phyloP scores from a whole-genome alignment of 1,140 invertebrate genomes.

The Drosophila santomea region DNA sequence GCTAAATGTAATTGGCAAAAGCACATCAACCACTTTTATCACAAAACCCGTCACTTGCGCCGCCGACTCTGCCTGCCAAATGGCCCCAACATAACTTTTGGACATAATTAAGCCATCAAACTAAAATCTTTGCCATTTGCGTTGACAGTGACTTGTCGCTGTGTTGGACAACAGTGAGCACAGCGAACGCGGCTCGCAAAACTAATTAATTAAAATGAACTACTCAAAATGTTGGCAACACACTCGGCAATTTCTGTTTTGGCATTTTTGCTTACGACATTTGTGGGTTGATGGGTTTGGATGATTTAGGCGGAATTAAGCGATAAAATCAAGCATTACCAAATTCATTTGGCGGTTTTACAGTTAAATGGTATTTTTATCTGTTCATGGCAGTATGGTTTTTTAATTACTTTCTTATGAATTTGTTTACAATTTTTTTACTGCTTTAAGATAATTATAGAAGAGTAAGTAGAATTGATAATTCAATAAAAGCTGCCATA shows the following conservation, averaged over 20 bases:
- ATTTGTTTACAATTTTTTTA: background rate
- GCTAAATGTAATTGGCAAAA: constrained; percentile 46
- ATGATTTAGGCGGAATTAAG: constrained; percentile 15
- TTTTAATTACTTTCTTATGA: background rate
- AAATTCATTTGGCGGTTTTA: background rate
- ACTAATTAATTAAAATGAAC: constrained; percentile 74
- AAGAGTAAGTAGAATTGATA: too few species aligned
- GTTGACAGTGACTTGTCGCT: constrained; percentile 72
- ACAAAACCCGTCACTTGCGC: constrained; percentile 59
- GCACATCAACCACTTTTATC: constrained; percentile 50
- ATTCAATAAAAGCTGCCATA: too few species aligned
- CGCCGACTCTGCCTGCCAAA: constrained; percentile 52
- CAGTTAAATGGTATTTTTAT: background rate
- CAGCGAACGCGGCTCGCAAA: constrained; percentile 1
- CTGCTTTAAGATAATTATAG: background rate
- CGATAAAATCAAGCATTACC: constrained; percentile 9
- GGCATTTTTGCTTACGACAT: constrained; percentile 33
- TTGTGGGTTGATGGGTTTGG: constrained; percentile 30
- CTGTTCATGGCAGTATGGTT: background rate
- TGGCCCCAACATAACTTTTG: constrained; percentile 67
- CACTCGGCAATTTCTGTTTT: constrained; percentile 31
- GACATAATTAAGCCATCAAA: constrained; percentile 80
- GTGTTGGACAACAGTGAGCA: constrained; percentile 31
- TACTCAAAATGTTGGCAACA: constrained; percentile 30
- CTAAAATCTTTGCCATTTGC: constrained; percentile 72